Percentiles rank a stretch among this genome's conserved stretches.
phyloP scores from a whole-genome alignment of 2,888 invertebrate species.

The Plebejus argus region DNA sequence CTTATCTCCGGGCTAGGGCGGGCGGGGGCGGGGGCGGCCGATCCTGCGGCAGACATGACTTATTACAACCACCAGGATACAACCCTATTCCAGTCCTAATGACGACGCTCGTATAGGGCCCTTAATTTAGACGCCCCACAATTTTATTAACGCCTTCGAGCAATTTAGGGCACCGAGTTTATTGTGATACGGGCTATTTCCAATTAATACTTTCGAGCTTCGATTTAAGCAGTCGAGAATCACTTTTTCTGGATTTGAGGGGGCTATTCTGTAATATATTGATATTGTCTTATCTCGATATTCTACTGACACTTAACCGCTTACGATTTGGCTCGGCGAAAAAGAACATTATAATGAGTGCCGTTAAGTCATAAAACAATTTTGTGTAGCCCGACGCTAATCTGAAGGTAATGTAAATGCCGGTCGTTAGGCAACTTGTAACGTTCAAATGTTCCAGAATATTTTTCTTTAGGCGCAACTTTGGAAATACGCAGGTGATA shows the following conservation, averaged over 20 bases:
- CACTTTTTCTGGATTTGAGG: not conserved
- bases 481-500: conserved; percentile 17
- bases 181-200: conserved; percentile 45
- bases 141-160: conserved; percentile 77
- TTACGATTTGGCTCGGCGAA: conserved; percentile 74
- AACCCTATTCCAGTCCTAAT: conserved; percentile 79
- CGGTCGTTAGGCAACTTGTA: conserved; percentile 19
- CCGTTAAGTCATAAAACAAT: conserved; percentile 39
- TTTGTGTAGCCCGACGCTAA: conserved; percentile 34
- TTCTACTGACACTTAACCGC: conserved; percentile 73
- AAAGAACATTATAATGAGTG: conserved; percentile 48
- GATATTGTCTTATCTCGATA: too few species aligned
- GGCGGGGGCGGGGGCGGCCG: conserved; percentile 47
- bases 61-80: conserved; percentile 77
- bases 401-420: conserved; percentile 8
- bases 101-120: conserved; percentile 72
- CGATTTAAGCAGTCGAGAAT: conserved; percentile 32
- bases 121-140: conserved; percentile 78
- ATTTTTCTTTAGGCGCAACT: conserved; percentile 13
- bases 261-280: conserved; percentile 65
- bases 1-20: conserved; percentile 32
- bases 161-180: conserved; percentile 65
- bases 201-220: conserved; percentile 30
- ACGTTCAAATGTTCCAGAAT: not conserved
- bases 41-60: conserved; percentile 76